Base-by-base conservation (phyloP, 2,797 vertebrate species). In the Periparus ater region DNA sequence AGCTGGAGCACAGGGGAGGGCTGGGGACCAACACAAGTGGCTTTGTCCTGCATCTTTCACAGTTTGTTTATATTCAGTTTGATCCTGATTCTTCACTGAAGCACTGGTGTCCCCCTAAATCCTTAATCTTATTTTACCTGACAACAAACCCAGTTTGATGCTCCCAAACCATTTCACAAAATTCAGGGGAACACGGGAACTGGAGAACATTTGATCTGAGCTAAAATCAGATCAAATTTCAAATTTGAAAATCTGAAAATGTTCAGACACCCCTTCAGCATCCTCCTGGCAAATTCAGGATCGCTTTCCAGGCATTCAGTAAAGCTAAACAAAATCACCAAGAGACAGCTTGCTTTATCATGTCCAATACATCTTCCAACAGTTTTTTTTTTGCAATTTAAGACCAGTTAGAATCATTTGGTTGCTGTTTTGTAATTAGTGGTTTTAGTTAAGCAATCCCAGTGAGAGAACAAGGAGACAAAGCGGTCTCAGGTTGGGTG, bases 1-100 rank as follows among this genome's bases (percentile, higher is more conserved):
- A 45, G 32, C 47, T 53, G 67, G n/a, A 58, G 54, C 23, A 23
- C 30, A 34, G 36, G 7, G 16, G 38, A 44, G 8, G 36, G 10
- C 1, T 38, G 70, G 6, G 20, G 42, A 77, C 40, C 27, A 58
- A 1, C 4, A 11, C 0, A 0, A 6, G 20, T 0, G 2, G 32
- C 5, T 53, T 38, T 78, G 40, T 23, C 17, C 27, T 32, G 3
- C 1, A 1, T 2, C 1, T 54, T 19, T 17, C 45, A 85, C 18
- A 55, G 26, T 6, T 92, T 34, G 9, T 25, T 30, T 10, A 21
- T 17, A 19, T 55, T 47, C 62, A 22, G 2, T 26, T 36, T 44
- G 61, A 26, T 44, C 32, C 53, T 44, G 12, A 0, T 0, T 21
- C 32, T n/a, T 11, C 15, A 50, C 13, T 11, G 17, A 58, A 47